Evolutionary conservation across 2,888 invertebrate species (phyloP).

Genomic region (Acheta domesticus): DNA sequence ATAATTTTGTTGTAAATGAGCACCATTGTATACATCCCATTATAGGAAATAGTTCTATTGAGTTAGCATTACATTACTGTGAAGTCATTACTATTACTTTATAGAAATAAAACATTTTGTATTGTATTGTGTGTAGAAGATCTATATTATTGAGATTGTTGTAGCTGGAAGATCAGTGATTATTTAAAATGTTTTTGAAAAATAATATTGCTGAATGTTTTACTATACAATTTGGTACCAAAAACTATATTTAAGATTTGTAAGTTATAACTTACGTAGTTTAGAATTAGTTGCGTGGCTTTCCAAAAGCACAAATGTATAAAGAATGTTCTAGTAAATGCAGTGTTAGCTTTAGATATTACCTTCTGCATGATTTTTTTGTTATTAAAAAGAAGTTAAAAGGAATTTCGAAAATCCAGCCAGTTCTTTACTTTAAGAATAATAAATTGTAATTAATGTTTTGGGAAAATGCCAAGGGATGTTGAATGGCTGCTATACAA

Average conservation of each 20-base stretch:
- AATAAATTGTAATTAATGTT: background rate
- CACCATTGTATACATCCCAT: background rate
- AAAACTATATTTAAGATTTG: background rate
- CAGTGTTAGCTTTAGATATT: background rate
- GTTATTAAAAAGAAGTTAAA: too few relatives aligned
- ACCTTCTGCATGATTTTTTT: background rate
- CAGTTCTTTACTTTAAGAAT: too few relatives aligned
- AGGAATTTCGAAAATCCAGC: too few relatives aligned
- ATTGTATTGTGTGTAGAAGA: background rate
- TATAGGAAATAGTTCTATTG: background rate
- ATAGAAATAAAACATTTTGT: background rate
- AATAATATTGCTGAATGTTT: background rate
- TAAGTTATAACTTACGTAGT: background rate
- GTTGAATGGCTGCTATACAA: background rate
- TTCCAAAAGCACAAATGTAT: background rate
- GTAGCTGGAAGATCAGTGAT: background rate
- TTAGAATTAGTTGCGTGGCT: background rate
- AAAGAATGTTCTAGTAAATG: background rate
- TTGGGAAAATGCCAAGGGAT: background rate
- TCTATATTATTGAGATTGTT: background rate
- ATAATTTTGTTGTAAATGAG: background rate
- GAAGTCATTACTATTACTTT: background rate
- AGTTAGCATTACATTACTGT: background rate
- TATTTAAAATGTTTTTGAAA: background rate
- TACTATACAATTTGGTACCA: conserved; percentile 1